Conservation (phyloP, 2,888 invertebrate genomes). For the Tryphoninae sp. region DNA sequence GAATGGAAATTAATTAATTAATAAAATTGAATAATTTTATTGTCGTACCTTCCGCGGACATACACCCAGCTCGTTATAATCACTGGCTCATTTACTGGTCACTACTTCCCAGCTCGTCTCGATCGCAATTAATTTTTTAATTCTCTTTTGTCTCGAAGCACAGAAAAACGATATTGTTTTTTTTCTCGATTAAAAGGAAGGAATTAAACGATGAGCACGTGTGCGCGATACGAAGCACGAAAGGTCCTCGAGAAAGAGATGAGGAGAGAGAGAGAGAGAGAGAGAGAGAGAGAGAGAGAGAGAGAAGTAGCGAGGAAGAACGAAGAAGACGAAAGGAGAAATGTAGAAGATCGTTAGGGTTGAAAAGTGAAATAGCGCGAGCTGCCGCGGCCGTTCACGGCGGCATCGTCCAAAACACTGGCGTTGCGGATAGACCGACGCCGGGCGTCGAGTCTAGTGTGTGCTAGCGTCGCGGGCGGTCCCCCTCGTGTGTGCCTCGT, state of each 20-base stretch:
- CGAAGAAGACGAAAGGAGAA: slow-evolving; percentile 11
- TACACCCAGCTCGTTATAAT: slow-evolving; percentile 66
- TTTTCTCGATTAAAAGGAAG: not conserved
- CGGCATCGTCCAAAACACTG: slow-evolving; percentile 78
- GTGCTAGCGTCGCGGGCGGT: slow-evolving; percentile 47
- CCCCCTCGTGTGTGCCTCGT: slow-evolving; percentile 35
- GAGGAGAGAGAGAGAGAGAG: not conserved
- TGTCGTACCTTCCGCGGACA: slow-evolving; percentile 72
- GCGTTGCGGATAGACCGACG: slow-evolving; percentile 62
- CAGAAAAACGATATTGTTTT: not conserved
- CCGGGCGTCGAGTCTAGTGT: slow-evolving; percentile 65
- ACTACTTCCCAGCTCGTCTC: slow-evolving; percentile 37
- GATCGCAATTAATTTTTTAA: slow-evolving; percentile 23
- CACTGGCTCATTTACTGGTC: slow-evolving; percentile 69
- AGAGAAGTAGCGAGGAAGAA: not conserved
- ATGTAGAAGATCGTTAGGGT: slow-evolving; percentile 12
- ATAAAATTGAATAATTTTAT: not conserved
- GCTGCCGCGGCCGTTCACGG: slow-evolving; percentile 72
- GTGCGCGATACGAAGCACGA: slow-evolving; percentile 3
- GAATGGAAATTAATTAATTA: too few species aligned
- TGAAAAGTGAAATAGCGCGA: slow-evolving; percentile 45
- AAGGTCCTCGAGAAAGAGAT: not conserved
- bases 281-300: not conserved
- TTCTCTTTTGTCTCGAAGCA: slow-evolving; percentile 13
- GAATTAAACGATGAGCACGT: slow-evolving; percentile 13